Evolutionary conservation across 2,888 invertebrate species (phyloP).

Genomic region (Lasioglossum vierecki): DNA sequence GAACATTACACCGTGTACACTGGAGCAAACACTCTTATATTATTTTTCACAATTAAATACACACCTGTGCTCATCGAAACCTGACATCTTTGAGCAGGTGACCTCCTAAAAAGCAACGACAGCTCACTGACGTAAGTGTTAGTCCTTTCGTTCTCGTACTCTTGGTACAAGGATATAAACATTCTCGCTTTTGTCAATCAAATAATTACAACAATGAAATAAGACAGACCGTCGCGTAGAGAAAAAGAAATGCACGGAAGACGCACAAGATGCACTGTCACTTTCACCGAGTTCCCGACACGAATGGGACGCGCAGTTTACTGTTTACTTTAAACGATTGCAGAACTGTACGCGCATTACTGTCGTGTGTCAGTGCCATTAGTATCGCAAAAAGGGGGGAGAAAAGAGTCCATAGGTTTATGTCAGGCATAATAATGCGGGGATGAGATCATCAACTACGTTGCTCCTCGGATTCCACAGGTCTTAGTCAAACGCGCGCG

Average conservation of each 20-base stretch:
- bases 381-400: slow-evolving; percentile 49
- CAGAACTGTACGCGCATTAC: slow-evolving; percentile 67
- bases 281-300: slow-evolving; percentile 63
- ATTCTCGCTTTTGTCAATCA: slow-evolving; percentile 58
- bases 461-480: slow-evolving; percentile 81
- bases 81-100: slow-evolving; percentile 63
- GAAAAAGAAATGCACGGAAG: slow-evolving; percentile 1
- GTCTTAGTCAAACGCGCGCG: slow-evolving; percentile 78
- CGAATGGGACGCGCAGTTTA: slow-evolving; percentile 49
- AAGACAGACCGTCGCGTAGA: background rate
- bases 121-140: slow-evolving; percentile 78
- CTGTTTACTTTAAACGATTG: slow-evolving; percentile 77
- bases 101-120: slow-evolving; percentile 74
- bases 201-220: background rate
- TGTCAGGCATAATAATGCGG: slow-evolving; percentile 81
- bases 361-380: slow-evolving; percentile 56
- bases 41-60: slow-evolving; percentile 23
- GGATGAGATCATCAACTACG: slow-evolving; percentile 82
- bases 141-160: slow-evolving; percentile 74
- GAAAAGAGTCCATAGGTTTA: slow-evolving; percentile 73
- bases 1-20: background rate
- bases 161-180: slow-evolving; percentile 81
- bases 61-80: slow-evolving; percentile 73
- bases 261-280: slow-evolving; percentile 53
- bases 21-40: no score